Evolutionary conservation across 2,888 invertebrate species (phyloP).

Genomic region (Lasioglossum figueresi): DNA sequence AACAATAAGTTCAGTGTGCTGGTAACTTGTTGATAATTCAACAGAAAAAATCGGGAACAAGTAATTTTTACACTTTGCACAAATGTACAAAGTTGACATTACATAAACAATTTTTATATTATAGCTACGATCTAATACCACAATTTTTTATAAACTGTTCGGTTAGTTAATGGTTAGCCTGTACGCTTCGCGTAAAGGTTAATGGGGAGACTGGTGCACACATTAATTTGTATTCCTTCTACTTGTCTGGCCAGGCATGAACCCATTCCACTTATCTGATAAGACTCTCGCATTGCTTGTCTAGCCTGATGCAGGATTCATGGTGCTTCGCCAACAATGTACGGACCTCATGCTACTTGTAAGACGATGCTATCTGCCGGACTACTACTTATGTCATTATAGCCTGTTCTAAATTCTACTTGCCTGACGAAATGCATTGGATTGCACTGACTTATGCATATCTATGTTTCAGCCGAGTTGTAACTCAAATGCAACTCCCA

Average conservation of each 20-base stretch:
- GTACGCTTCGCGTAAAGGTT: background rate
- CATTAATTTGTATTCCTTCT: constrained; percentile 8
- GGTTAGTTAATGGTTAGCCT: background rate
- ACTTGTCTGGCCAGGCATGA: background rate
- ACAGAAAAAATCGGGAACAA: too few species aligned
- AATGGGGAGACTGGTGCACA: background rate
- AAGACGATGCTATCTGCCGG: constrained; percentile 1
- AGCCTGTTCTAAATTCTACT: constrained; percentile 7
- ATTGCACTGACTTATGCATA: constrained; percentile 1
- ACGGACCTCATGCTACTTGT: constrained; percentile 14
- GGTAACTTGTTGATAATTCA: too few species aligned
- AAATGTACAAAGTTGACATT: background rate
- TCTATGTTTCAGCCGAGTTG: constrained; percentile 4
- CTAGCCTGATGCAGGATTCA: background rate
- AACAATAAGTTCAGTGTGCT: too few species aligned
- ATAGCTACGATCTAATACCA: background rate
- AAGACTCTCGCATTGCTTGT: constrained; percentile 4
- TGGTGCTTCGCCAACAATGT: constrained; percentile 5
- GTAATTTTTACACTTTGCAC: background rate
- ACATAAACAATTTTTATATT: background rate
- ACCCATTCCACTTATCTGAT: constrained; percentile 18
- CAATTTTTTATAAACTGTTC: background rate
- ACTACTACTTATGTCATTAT: constrained; percentile 8
- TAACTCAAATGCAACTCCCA: constrained; percentile 19
- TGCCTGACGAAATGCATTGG: background rate